Evolutionary conservation across 2,797 vertebrate genomes (phyloP).

Genomic region (Megalops cyprinoides): DNA sequence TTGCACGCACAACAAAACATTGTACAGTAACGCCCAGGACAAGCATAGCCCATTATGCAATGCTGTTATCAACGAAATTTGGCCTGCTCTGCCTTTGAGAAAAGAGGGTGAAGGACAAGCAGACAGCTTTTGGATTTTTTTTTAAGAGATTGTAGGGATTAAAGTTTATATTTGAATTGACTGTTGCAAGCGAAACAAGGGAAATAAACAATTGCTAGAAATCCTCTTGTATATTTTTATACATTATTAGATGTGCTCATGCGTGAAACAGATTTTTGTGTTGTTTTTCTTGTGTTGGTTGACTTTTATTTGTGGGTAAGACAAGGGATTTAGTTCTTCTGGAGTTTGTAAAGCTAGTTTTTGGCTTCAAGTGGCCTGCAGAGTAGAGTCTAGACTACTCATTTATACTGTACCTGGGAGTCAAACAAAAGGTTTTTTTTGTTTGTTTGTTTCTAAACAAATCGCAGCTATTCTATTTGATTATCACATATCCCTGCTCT

Average conservation of each 20-base stretch:
- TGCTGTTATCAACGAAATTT: slow-evolving; percentile 40
- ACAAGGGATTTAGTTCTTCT: slow-evolving; percentile 49
- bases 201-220: slow-evolving; percentile 54
- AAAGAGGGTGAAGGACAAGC: slow-evolving; percentile 44
- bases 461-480: neutral
- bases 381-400: too few species aligned
- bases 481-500: neutral
- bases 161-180: slow-evolving; percentile 46
- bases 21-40: slow-evolving; percentile 49
- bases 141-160: slow-evolving; percentile 57
- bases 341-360: slow-evolving; percentile 40
- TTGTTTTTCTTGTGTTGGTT: slow-evolving; percentile 23
- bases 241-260: slow-evolving; percentile 38
- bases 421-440: neutral
- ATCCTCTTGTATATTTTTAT: slow-evolving; percentile 56
- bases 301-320: slow-evolving; percentile 24
- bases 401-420: too few species aligned
- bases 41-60: slow-evolving; percentile 53
- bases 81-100: slow-evolving; percentile 49
- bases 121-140: slow-evolving; percentile 57
- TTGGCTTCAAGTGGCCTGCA: slow-evolving; percentile 26
- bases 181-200: slow-evolving; percentile 49
- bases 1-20: slow-evolving; percentile 45
- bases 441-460: neutral
- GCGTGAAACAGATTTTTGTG: slow-evolving; percentile 36